phyloP scores from a whole-genome alignment of 1,140 invertebrate species.

The Metopolophium dirhodum region DNA sequence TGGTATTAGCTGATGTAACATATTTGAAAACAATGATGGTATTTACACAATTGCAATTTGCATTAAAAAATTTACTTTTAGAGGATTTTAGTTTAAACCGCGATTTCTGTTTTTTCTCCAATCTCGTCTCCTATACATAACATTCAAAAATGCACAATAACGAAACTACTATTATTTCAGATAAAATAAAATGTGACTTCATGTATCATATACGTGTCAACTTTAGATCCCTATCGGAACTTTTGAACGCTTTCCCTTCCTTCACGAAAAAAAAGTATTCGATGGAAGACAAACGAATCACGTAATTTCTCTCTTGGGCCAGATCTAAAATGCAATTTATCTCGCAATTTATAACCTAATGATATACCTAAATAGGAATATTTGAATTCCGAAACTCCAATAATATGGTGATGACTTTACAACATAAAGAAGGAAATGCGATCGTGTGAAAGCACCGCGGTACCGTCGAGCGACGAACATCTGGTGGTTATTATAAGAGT shows the following conservation, averaged over 20 bases:
- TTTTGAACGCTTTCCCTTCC: not conserved
- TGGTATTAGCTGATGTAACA: not conserved
- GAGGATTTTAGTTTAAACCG: not conserved
- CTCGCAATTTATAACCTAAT: not conserved
- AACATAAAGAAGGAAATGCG: not conserved
- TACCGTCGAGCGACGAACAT: conserved; percentile 3
- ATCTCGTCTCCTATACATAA: too few relatives aligned
- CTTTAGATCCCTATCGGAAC: not conserved
- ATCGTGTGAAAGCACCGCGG: conserved; percentile 22
- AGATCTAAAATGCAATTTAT: not conserved
- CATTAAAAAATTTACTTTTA: not conserved
- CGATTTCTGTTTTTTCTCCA: not conserved
- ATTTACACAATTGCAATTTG: not conserved
- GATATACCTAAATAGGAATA: not conserved
- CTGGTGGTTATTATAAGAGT: not conserved
- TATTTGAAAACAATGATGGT: not conserved
- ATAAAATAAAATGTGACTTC: too few relatives aligned
- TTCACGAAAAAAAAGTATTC: not conserved
- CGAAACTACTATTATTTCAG: too few relatives aligned
- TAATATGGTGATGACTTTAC: not conserved
- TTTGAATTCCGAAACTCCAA: not conserved
- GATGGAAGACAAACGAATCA: not conserved
- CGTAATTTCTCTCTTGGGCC: not conserved
- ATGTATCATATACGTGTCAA: too few relatives aligned
- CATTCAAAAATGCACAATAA: too few relatives aligned